Conservation (phyloP, 2,113 vertebrate genomes). For the Dipodomys stephensi region DNA sequence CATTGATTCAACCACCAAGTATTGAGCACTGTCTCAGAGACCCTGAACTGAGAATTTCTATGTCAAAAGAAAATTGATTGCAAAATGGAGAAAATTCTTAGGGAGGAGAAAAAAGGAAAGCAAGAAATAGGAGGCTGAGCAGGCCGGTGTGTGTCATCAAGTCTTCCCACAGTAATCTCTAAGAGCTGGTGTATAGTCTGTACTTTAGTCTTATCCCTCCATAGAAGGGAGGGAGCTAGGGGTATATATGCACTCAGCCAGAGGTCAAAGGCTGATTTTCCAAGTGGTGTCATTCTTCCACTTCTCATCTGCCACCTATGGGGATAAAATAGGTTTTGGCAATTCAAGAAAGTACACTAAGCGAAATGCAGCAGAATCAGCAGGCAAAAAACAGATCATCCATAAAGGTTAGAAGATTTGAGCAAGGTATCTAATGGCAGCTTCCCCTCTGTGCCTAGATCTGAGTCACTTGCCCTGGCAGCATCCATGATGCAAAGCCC, state of each 20-base stretch:
- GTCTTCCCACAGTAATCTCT: neutral
- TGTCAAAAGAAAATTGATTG: neutral
- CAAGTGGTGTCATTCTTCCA: neutral
- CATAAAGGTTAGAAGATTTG: neutral
- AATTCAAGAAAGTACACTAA: neutral
- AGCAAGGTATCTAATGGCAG: neutral
- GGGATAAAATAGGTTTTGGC: neutral
- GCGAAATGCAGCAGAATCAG: neutral
- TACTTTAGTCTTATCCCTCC: neutral
- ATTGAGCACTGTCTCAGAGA: neutral
- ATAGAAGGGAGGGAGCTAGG: neutral
- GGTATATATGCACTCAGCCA: neutral
- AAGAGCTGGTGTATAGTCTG: fast-evolving
- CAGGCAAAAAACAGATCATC: neutral
- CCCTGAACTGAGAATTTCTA: no score
- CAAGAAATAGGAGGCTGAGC: neutral
- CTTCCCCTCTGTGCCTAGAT: neutral
- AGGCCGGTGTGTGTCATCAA: no score
- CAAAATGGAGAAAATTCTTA: neutral
- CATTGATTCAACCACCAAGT: neutral
- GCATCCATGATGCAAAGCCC: no score
- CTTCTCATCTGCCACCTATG: neutral
- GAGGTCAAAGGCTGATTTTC: neutral
- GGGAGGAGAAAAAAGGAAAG: neutral
- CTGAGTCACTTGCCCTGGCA: neutral